A percentile compares a stretch with the other conserved stretches of the same genome.
Evolutionary conservation across 1,140 invertebrate species (phyloP).

Genomic region (Danaus melanippus): DNA sequence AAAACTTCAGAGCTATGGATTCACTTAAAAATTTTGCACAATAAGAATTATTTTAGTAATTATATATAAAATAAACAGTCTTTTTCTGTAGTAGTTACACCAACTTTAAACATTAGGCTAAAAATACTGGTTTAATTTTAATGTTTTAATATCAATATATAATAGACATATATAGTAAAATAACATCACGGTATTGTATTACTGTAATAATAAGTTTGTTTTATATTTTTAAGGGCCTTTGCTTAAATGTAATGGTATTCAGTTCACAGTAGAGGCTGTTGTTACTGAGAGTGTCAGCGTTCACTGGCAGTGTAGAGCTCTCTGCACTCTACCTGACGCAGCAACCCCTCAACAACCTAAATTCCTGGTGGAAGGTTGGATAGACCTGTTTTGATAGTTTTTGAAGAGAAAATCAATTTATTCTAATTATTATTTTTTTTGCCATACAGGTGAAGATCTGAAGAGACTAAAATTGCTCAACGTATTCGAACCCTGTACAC

Average conservation of each 20-base stretch:
- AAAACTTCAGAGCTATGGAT: too few species aligned
- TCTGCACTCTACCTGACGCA: slow-evolving; percentile 75
- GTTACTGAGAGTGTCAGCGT: slow-evolving; percentile 78
- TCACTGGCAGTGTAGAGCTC: slow-evolving; percentile 86
- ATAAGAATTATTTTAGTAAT: too few species aligned
- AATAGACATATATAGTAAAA: too few species aligned
- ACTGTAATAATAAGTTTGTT: background rate
- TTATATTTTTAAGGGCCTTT: too few species aligned
- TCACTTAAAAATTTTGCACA: too few species aligned
- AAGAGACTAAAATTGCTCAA: slow-evolving; percentile 85
- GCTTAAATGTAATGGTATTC: background rate
- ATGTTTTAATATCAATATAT: too few species aligned
- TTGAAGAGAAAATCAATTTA: background rate
- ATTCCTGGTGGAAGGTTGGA: slow-evolving; percentile 74
- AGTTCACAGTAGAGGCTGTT: slow-evolving; percentile 76
- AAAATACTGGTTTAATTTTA: too few species aligned
- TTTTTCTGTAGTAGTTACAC: too few species aligned
- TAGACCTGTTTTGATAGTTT: background rate
- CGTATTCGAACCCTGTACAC: slow-evolving; percentile 89
- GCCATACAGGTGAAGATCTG: slow-evolving; percentile 77
- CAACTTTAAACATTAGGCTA: too few species aligned
- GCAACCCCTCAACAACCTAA: slow-evolving; percentile 78
- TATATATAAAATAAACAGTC: too few species aligned
- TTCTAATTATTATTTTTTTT: slow-evolving; percentile 7
- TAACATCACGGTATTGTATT: too few species aligned